Percentiles rank a stretch among this genome's conserved stretches.
Conservation (phyloP, 2,888 invertebrate species). For the Slavum lentiscoides region DNA sequence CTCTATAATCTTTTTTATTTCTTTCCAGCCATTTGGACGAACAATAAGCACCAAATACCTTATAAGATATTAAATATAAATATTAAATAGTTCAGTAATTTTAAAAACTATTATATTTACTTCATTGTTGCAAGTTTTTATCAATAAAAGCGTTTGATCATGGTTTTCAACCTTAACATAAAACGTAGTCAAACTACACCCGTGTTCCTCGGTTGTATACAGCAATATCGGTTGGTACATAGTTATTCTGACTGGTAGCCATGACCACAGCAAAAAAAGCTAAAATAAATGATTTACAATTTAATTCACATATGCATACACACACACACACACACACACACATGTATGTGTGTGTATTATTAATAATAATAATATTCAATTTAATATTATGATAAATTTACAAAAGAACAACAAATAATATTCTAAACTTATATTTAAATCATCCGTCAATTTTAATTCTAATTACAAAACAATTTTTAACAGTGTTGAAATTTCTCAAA, state of each 20-base stretch:
- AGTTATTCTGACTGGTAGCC: slow-evolving; percentile 92
- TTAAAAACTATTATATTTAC: slow-evolving; percentile 62
- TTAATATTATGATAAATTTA: no score
- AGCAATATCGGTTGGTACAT: slow-evolving; percentile 93
- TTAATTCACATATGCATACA: no score
- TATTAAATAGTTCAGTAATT: background rate
- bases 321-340: no score
- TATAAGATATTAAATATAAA: slow-evolving; percentile 33
- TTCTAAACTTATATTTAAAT: no score
- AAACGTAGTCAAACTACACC: slow-evolving; percentile 93
- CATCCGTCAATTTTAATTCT: no score
- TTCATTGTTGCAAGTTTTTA: slow-evolving; percentile 94
- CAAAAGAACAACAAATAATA: no score
- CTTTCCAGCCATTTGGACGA: slow-evolving; percentile 91
- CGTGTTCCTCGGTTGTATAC: slow-evolving; percentile 96
- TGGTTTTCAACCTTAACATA: slow-evolving; percentile 89
- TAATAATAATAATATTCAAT: no score
- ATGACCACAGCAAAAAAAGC: slow-evolving; percentile 93
- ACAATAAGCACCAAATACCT: slow-evolving; percentile 97
- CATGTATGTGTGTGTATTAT: no score
- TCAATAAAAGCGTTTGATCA: slow-evolving; percentile 91
- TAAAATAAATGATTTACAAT: slow-evolving; percentile 63
- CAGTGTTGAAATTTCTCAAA: no score
- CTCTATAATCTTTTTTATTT: slow-evolving; percentile 85
- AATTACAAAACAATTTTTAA: no score